Percentiles rank a stretch among this genome's conserved stretches.
These are phyloP conservation scores for Argyresthia goedartella DNA, from an alignment of 2,888 invertebrate genomes.

Conservation along the genomic window DNA sequence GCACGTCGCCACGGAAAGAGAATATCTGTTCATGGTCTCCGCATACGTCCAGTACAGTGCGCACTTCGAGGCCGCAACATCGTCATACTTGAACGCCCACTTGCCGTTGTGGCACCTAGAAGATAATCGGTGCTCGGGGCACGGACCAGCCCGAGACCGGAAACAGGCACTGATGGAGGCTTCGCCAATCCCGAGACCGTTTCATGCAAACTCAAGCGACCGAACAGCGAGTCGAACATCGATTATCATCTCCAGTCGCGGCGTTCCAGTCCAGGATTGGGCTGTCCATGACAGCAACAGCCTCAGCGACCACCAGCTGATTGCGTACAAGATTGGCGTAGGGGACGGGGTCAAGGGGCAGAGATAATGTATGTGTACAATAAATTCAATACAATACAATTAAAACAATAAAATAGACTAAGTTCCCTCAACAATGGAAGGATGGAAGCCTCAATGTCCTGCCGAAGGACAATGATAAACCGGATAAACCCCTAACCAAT, in stretches of 20 bases:
- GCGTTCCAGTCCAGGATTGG: constrained; percentile 9
- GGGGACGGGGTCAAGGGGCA: background rate
- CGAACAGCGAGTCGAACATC: constrained; percentile 14
- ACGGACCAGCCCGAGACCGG: constrained; percentile 9
- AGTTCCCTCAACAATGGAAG: no score
- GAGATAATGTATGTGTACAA: no score
- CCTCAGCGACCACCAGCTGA: constrained; percentile 15
- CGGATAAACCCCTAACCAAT: no score
- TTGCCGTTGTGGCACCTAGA: constrained; percentile 18
- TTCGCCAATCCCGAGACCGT: no score
- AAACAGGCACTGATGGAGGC: no score
- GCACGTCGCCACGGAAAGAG: background rate
- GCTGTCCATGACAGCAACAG: constrained; percentile 9
- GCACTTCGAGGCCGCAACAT: constrained; percentile 1
- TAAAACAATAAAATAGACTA: no score
- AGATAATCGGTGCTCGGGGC: constrained; percentile 7
- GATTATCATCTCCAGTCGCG: constrained; percentile 14
- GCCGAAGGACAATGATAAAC: no score
- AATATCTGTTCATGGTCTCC: constrained; percentile 3
- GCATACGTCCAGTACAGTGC: constrained; percentile 12
- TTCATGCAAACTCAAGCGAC: constrained; percentile 10
- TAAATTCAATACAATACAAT: no score
- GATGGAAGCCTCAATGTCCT: no score
- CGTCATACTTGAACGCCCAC: constrained; percentile 18
- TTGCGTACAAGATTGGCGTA: constrained; percentile 6